Percentiles rank a stretch among this genome's conserved stretches.
phyloP scores from a whole-genome alignment of 2,113 vertebrate species.

The Trogon surrucura region DNA sequence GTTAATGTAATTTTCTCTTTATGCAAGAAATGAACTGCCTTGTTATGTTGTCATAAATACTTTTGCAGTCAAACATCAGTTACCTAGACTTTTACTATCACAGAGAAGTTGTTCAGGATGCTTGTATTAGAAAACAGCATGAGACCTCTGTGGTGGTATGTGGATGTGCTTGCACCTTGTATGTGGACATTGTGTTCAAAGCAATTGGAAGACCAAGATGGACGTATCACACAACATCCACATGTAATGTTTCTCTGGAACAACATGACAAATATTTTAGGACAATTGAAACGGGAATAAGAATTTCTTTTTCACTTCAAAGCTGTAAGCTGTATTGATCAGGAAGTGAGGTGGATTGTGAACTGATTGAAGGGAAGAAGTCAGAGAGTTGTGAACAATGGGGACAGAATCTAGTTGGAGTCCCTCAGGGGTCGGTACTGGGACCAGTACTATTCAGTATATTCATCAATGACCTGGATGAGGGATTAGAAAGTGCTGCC shows the following conservation, averaged over 20 bases:
- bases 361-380: too few species aligned
- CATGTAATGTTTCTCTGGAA: neutral
- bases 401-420: too few species aligned
- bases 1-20: neutral
- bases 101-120: neutral
- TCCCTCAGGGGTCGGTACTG: too few species aligned
- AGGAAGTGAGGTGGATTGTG: too few species aligned
- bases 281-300: neutral
- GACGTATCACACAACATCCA: neutral
- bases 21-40: neutral
- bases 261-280: neutral
- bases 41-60: neutral
- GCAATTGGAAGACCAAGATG: neutral
- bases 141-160: rapidly evolving
- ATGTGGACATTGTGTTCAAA: neutral
- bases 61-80: neutral
- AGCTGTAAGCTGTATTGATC: neutral
- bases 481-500: too few species aligned
- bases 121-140: neutral
- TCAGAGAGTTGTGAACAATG: too few species aligned
- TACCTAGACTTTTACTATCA: neutral
- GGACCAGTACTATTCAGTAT: too few species aligned
- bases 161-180: neutral
- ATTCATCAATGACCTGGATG: too few species aligned
- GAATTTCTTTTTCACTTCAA: neutral